phyloP scores from a whole-genome alignment of 2,797 vertebrate genomes.

The Pseudochromis fuscus region DNA sequence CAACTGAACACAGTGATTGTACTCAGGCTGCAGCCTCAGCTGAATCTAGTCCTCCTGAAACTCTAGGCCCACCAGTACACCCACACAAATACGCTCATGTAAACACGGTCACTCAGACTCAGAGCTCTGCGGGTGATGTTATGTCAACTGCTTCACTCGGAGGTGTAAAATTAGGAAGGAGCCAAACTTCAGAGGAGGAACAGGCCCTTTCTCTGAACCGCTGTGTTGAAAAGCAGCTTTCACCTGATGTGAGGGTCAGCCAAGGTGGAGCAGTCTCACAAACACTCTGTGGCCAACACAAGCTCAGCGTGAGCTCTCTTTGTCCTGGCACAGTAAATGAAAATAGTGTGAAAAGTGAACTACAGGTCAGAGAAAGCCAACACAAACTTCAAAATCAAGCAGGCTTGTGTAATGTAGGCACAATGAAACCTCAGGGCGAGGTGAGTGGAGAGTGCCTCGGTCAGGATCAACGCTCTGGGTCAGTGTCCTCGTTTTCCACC shows the following conservation, averaged over 20 bases:
- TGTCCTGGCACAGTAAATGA: constrained; percentile 32
- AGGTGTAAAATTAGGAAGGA: constrained; percentile 34
- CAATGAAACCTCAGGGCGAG: constrained; percentile 18
- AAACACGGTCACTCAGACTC: constrained; percentile 47
- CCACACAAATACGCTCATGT: constrained; percentile 35
- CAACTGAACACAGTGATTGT: constrained; percentile 10
- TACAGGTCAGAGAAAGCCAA: constrained; percentile 39
- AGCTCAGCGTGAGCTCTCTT: constrained; percentile 23
- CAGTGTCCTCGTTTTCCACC: constrained; percentile 23
- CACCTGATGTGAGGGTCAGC: constrained; percentile 19
- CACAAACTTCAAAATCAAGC: constrained; percentile 47
- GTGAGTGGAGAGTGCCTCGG: constrained; percentile 5
- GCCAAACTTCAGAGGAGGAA: constrained; percentile 42
- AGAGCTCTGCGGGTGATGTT: constrained; percentile 15
- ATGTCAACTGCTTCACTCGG: constrained; percentile 35
- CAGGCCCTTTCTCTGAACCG: constrained; percentile 10
- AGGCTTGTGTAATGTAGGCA: constrained; percentile 8
- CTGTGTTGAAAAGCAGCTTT: constrained; percentile 34
- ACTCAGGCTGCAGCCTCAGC: constrained; percentile 31
- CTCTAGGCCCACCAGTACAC: background rate
- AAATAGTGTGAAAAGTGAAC: constrained; percentile 36
- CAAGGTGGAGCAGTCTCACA: constrained; percentile 38
- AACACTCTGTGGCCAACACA: constrained; percentile 50
- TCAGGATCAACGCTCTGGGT: constrained; percentile 10
- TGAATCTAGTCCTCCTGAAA: constrained; percentile 33